phyloP scores from a whole-genome alignment of 2,113 vertebrate genomes.

The Mionectes macconnelli region DNA sequence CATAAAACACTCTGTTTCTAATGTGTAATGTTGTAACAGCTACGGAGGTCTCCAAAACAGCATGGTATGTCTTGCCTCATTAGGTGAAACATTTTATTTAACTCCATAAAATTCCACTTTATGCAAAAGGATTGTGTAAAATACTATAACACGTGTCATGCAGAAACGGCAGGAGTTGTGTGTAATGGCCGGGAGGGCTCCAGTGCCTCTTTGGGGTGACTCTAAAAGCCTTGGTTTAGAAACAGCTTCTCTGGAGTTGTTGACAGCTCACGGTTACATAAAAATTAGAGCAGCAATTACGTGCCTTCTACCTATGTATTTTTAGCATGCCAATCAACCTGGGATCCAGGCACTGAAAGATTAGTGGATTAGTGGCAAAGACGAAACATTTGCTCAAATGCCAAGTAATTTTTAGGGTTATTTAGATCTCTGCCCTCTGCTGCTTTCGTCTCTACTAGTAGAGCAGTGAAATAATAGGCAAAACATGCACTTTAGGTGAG shows the following conservation, averaged over 20 bases:
- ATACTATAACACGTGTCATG: fast-evolving
- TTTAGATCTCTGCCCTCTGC: not conserved
- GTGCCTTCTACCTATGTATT: not conserved
- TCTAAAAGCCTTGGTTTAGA: not conserved
- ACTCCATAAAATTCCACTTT: not conserved
- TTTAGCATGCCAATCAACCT: not conserved
- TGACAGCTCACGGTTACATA: not conserved
- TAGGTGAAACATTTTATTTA: not conserved
- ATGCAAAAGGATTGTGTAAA: not conserved
- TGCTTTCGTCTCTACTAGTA: not conserved
- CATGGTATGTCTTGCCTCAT: not conserved
- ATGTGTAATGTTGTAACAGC: not conserved
- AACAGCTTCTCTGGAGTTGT: not conserved
- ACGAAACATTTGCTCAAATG: conserved; percentile 9
- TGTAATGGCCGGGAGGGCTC: not conserved
- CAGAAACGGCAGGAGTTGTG: not conserved
- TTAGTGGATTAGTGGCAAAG: not conserved
- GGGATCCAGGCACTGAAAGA: not conserved
- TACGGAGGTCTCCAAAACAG: not conserved
- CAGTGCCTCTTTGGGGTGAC: not conserved
- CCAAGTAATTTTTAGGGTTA: not conserved
- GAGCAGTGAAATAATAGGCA: not conserved
- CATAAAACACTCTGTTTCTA: not conserved
- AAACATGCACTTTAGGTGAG: not conserved
- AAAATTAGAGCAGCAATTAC: not conserved